Percentiles rank a stretch among this genome's conserved stretches.
phyloP scores from a whole-genome alignment of 2,888 invertebrate genomes.

The Brachyptera risi region DNA sequence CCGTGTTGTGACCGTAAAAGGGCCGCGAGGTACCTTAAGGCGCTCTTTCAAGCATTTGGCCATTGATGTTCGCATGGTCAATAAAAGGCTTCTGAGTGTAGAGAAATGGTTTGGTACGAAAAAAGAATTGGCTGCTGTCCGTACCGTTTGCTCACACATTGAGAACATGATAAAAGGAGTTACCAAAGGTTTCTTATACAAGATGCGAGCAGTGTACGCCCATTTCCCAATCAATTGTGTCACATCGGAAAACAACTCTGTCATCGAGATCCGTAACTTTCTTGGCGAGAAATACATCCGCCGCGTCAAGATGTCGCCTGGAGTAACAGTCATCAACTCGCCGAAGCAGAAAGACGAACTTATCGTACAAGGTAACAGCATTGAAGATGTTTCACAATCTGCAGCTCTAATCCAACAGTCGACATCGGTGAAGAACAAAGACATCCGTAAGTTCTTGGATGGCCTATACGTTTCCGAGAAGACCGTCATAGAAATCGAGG shows the following conservation, averaged over 20 bases:
- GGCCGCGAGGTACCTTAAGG: slow-evolving; percentile 85
- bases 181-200: slow-evolving; percentile 87
- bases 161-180: slow-evolving; percentile 98
- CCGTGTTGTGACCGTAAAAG: slow-evolving; percentile 88
- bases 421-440: slow-evolving; percentile 98
- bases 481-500: slow-evolving; percentile 83
- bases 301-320: slow-evolving; percentile 90
- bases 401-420: slow-evolving; percentile 99
- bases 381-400: slow-evolving; percentile 97
- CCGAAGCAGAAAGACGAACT: slow-evolving; percentile 96
- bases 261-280: slow-evolving; percentile 98
- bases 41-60: slow-evolving; percentile 95
- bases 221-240: slow-evolving; percentile 99
- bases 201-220: slow-evolving; percentile 99
- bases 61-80: slow-evolving; percentile 84
- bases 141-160: slow-evolving; percentile 98
- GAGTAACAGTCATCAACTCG: slow-evolving; percentile 90
- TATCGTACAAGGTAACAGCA: slow-evolving; percentile 90
- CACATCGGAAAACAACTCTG: slow-evolving; percentile 63
- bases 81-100: slow-evolving; percentile 65
- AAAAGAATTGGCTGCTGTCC: slow-evolving; percentile 96
- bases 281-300: slow-evolving; percentile 97
- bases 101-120: slow-evolving; percentile 99
- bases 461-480: slow-evolving; percentile 99
- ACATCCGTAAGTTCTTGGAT: slow-evolving; percentile 99